These are phyloP conservation scores for Eurois occulta DNA, from an alignment of 2,888 invertebrate genomes.

Conservation along the genomic window DNA sequence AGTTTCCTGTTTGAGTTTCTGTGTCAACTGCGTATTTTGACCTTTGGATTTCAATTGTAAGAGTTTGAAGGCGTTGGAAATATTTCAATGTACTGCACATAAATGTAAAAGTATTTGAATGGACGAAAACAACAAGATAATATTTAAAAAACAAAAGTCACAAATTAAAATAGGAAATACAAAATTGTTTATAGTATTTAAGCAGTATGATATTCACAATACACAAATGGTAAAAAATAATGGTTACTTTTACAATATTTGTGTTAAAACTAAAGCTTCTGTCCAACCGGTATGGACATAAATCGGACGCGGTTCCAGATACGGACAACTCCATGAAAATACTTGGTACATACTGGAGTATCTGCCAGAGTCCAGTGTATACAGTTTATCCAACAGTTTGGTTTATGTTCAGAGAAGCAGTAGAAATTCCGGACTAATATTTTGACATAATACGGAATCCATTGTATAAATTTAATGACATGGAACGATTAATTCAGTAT, in stretches of 20 bases:
- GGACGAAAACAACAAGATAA: background rate
- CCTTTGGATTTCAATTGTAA: background rate
- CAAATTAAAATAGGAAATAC: too few species aligned
- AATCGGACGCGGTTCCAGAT: background rate
- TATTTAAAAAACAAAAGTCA: background rate
- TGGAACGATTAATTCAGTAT: too few species aligned
- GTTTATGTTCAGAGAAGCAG: background rate
- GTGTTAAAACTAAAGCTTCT: background rate
- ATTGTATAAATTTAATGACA: too few species aligned
- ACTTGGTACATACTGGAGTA: background rate
- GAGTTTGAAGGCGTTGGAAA: background rate
- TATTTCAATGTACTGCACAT: background rate
- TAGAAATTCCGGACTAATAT: background rate
- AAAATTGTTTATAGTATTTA: background rate
- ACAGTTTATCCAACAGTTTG: background rate
- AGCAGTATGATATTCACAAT: background rate
- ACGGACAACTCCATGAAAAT: background rate
- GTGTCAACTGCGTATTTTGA: slow-evolving; percentile 26
- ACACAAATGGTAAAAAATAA: background rate
- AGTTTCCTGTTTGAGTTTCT: slow-evolving; percentile 36
- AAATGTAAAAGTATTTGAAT: background rate
- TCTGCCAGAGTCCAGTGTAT: background rate
- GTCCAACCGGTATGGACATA: background rate
- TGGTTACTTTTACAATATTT: background rate
- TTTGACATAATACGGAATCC: background rate